These are phyloP conservation scores for Pegoplata infirma DNA, from an alignment of 2,888 invertebrate species.

Conservation along the genomic window DNA sequence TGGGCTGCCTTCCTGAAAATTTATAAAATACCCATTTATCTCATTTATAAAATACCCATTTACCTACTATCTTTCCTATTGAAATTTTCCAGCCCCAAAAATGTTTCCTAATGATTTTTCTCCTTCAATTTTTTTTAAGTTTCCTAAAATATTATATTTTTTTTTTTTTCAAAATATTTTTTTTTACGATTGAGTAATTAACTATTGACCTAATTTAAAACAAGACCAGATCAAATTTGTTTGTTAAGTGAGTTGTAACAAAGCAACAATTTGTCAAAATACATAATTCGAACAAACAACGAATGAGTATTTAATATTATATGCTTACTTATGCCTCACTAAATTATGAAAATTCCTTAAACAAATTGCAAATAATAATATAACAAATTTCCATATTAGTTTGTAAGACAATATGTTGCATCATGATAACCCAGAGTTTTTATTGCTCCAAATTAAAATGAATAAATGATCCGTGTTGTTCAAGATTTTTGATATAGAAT, in stretches of 20 bases:
- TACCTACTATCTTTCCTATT: no score
- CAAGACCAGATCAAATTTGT: not conserved
- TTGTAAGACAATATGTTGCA: not conserved
- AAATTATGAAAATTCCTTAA: not conserved
- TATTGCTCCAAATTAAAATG: slow-evolving; percentile 2
- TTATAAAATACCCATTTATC: no score
- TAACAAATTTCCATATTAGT: not conserved
- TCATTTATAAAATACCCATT: no score
- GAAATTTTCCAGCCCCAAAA: no score
- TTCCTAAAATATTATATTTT: no score
- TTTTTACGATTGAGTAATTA: not conserved
- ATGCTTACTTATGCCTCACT: not conserved
- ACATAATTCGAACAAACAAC: not conserved
- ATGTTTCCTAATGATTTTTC: no score
- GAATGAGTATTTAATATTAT: not conserved
- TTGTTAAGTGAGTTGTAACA: not conserved
- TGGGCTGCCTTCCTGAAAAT: no score
- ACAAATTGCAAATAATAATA: not conserved
- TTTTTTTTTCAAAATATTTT: no score
- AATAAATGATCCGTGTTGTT: slow-evolving; percentile 9
- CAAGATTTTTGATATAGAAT: not conserved
- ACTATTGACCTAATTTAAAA: not conserved
- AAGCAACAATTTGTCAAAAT: not conserved
- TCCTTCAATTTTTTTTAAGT: no score
- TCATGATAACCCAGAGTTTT: not conserved